Base-by-base conservation (phyloP, 1,140 invertebrate species). In the Kradibia gibbosae region DNA sequence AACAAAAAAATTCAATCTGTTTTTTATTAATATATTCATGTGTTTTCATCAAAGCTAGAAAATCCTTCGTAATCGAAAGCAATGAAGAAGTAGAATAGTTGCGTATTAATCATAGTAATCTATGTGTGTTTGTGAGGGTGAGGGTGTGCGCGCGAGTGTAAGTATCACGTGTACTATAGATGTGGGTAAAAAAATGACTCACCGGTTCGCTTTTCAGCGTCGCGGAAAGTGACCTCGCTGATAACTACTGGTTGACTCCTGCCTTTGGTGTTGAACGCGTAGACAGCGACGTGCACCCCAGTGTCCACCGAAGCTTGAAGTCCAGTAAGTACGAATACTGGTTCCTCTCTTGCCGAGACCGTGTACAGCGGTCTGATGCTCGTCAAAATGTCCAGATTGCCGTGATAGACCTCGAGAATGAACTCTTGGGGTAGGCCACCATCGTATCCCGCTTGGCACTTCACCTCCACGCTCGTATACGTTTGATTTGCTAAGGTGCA, bases 341-440 rank as follows among this genome's bases (percentile, higher is more conserved):
- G 94, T 85, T 94, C 93, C n/a, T 93, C 92, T 45, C 86, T 85
- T 13, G 93, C 91, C 2, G 95, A 93, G 42, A 95, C 89, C 88
- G 95, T 96, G 84, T 93, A 94, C 39, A 94, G 90, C 20, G 93
- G 93, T 77, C 90, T 87, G 39, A 86, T 86, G 80, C 80, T 87
- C 8, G 86, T 45, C 55, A 89, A 67, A 45, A 88, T 89, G 71
- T 88, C 83, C 90, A 93, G 80, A 90, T 92, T 75, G 89, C 92
- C 83, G 93, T 93, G 89, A 90, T 95, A 96, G 13, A 96, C 92
- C 88, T 96, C 95, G n/a, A 96, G 92, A 31, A 96, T 89, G 88
- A 97, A 97, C 83, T 92, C 92, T 90, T 97, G 96, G 36, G 95
- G 94, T 74, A 97, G 92, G 65, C 96, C 96, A n/a, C 96, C 96